phyloP scores from a whole-genome alignment of 2,888 invertebrate genomes.

The Sicus ferrugineus region DNA sequence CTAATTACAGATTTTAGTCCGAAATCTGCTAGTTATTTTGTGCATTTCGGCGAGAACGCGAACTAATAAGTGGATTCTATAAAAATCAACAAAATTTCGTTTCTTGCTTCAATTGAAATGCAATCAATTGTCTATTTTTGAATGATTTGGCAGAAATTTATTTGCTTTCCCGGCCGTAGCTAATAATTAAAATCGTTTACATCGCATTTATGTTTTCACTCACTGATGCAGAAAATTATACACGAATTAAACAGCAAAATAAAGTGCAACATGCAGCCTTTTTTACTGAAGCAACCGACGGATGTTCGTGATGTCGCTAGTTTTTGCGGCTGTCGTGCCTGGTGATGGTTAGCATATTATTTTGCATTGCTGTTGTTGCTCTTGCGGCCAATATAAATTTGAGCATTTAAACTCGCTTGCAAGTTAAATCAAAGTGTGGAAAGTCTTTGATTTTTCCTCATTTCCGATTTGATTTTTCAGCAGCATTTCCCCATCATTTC shows the following conservation, averaged over 20 bases:
- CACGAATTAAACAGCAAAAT: conserved; percentile 56
- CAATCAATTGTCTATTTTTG: no score
- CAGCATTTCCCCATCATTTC: no score
- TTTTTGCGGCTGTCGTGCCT: not conserved
- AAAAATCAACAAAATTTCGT: no score
- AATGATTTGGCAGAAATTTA: no score
- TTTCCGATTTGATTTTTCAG: no score
- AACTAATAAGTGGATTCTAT: no score
- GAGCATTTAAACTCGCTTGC: not conserved
- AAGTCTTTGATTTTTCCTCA: no score
- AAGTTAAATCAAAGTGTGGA: not conserved
- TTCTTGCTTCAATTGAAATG: no score
- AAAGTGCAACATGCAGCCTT: not conserved
- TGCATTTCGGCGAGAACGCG: no score
- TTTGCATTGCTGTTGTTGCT: not conserved
- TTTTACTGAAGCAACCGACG: not conserved
- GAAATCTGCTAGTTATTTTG: no score
- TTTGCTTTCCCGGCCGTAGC: not conserved
- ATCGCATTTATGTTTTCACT: conserved; percentile 45
- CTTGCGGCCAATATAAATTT: not conserved
- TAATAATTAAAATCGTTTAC: not conserved
- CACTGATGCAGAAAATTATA: conserved; percentile 55
- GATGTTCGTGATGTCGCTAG: not conserved
- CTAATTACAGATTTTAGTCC: no score
- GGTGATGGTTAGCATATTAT: not conserved